A percentile compares a stretch with the other conserved stretches of the same genome.
These are phyloP conservation scores for Eubasilissa regina DNA, from an alignment of 1,140 invertebrate genomes.

Conservation along the genomic window DNA sequence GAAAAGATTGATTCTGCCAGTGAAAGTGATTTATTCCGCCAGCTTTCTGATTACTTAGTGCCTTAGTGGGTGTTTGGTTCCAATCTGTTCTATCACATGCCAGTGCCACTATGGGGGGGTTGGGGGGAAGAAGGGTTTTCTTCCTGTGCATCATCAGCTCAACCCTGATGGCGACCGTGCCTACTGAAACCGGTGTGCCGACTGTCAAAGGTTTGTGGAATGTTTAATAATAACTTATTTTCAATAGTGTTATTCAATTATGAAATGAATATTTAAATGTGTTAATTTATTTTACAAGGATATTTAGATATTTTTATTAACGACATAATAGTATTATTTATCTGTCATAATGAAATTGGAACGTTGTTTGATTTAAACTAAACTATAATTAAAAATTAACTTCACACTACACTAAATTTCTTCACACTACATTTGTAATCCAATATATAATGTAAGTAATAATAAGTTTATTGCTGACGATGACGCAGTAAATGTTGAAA, in stretches of 20 bases:
- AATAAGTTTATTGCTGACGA: too few relatives aligned
- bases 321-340: too few relatives aligned
- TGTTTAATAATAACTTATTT: neutral
- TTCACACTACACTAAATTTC: too few relatives aligned
- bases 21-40: neutral
- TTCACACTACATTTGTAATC: too few relatives aligned
- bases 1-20: neutral
- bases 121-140: neutral
- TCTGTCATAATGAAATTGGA: too few relatives aligned
- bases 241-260: neutral
- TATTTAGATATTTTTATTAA: neutral
- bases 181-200: neutral
- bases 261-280: neutral
- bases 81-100: neutral
- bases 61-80: neutral
- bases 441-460: too few relatives aligned
- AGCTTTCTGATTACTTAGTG: neutral
- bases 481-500: too few relatives aligned
- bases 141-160: constrained; percentile 20
- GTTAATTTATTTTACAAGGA: neutral
- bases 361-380: too few relatives aligned
- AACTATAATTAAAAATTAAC: too few relatives aligned
- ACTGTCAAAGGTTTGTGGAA: constrained; percentile 31
- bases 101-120: neutral
- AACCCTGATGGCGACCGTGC: neutral